These are phyloP conservation scores for Limnothrissa miodon DNA, from an alignment of 2,113 vertebrate species.

Conservation along the genomic window DNA sequence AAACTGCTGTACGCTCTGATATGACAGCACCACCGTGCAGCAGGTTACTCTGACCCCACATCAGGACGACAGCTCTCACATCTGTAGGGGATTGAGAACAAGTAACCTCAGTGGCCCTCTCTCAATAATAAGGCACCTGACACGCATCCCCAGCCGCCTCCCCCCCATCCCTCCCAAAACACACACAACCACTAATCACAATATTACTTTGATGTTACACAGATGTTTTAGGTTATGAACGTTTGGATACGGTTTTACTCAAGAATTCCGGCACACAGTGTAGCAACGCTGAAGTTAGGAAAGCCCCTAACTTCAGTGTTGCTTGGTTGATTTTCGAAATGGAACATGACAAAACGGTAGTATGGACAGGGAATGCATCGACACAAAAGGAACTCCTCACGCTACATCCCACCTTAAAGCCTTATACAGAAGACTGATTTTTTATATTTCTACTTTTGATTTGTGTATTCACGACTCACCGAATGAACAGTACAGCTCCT, in stretches of 20 bases:
- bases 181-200: constrained; percentile 3
- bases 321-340: not conserved
- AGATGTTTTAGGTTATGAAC: constrained; percentile 29
- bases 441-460: constrained; percentile 57
- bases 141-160: constrained; percentile 34
- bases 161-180: not conserved
- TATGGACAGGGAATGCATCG: constrained; percentile 34
- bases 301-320: not conserved
- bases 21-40: not conserved
- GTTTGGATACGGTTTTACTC: constrained; percentile 5
- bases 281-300: too few relatives aligned
- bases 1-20: constrained; percentile 8
- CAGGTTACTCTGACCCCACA: not conserved
- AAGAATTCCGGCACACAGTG: not conserved
- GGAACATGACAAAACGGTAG: not conserved
- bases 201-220: constrained; percentile 38
- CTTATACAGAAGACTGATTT: constrained; percentile 63
- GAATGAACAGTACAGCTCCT: constrained; percentile 50
- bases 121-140: constrained; percentile 22
- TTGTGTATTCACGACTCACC: constrained; percentile 62
- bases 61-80: not conserved
- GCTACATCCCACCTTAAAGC: constrained; percentile 68
- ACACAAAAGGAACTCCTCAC: constrained; percentile 46
- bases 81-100: constrained; percentile 57
- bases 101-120: constrained; percentile 55